Conservation (phyloP, 2,797 vertebrate species). For the Mustela erminea region DNA sequence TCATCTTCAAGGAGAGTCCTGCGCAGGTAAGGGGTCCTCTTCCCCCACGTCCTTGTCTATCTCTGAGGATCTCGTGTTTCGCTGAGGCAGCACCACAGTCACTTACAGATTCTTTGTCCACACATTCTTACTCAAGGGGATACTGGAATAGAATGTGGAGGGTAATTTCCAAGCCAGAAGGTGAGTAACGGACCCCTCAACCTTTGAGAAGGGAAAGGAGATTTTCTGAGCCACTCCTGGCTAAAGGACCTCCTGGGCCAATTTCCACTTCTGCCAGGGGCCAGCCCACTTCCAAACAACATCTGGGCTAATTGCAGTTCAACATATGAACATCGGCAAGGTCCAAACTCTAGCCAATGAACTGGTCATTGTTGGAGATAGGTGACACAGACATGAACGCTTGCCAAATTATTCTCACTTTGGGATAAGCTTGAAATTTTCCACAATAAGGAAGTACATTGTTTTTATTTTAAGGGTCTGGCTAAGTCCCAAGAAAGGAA, state of each 20-base stretch:
- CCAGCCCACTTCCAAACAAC: constrained; percentile 2
- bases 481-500: constrained; percentile 52
- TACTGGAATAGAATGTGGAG: neutral
- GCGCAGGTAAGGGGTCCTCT: neutral
- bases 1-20: neutral
- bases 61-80: neutral
- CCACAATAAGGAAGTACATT: neutral
- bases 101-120: neutral
- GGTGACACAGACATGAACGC: neutral
- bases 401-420: constrained; percentile 18
- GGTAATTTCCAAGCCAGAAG: neutral
- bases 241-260: neutral
- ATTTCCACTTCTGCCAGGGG: neutral
- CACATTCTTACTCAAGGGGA: neutral
- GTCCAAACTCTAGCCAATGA: constrained; percentile 23
- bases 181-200: neutral
- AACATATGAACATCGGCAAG: constrained; percentile 12
- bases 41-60: neutral
- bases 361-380: neutral
- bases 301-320: neutral
- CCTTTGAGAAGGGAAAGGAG: neutral
- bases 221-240: neutral
- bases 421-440: neutral
- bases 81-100: neutral
- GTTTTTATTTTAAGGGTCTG: constrained; percentile 28